Evolutionary conservation across 2,113 vertebrate genomes (phyloP).

Genomic region (Phyllostomus discolor): DNA sequence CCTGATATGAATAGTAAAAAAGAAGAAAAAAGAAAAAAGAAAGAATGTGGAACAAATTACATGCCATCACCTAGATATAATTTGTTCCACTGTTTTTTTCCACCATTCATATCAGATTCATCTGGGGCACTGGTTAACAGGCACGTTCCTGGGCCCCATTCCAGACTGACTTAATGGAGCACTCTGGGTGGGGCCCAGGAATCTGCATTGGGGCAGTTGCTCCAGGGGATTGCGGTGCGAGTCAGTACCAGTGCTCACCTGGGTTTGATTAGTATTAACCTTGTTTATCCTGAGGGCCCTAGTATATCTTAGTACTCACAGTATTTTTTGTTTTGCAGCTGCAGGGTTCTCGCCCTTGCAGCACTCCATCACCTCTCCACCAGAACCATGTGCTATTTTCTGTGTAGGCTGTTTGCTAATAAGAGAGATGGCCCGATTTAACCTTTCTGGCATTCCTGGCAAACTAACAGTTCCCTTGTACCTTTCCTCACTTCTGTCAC

Average conservation of each 20-base stretch:
- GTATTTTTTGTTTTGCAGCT: not conserved
- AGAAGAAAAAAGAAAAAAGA: too few relatives aligned
- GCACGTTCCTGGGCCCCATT: not conserved
- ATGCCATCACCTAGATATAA: not conserved
- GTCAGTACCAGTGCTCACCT: not conserved
- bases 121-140: not conserved
- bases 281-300: not conserved
- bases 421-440: not conserved
- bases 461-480: not conserved
- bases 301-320: not conserved
- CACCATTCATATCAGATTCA: not conserved
- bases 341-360: not conserved
- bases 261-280: not conserved
- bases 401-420: not conserved
- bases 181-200: not conserved
- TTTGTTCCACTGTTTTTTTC: not conserved
- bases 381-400: not conserved
- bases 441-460: not conserved
- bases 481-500: conserved; percentile 11
- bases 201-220: not conserved
- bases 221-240: not conserved
- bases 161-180: fast-evolving
- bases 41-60: too few relatives aligned
- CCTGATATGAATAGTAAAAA: too few relatives aligned
- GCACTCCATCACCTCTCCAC: not conserved